phyloP scores from a whole-genome alignment of 2,113 vertebrate species.

The Entosphenus tridentatus region DNA sequence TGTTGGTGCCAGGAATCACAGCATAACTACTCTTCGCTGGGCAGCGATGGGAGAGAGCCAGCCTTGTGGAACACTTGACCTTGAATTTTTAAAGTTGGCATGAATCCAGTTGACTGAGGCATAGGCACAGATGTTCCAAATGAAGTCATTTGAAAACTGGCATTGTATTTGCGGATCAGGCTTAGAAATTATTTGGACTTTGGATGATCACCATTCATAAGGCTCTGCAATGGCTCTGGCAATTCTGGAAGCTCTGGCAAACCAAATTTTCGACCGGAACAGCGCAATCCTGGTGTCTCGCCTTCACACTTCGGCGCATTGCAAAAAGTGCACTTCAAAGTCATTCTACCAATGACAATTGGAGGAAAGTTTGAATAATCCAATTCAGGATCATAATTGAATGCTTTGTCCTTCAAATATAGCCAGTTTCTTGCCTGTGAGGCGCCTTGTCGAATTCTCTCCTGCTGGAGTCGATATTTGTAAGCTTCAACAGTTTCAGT shows the following conservation, averaged over 20 bases:
- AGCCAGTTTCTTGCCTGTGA: too few species aligned
- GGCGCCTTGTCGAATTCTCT: too few species aligned
- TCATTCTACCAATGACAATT: not conserved
- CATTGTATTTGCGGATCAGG: not conserved
- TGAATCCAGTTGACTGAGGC: not conserved
- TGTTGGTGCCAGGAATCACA: not conserved
- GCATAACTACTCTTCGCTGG: not conserved
- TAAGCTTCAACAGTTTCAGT: too few species aligned
- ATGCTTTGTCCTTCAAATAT: not conserved
- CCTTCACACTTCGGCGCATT: not conserved
- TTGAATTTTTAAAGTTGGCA: constrained; percentile 1
- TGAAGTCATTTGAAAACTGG: not conserved
- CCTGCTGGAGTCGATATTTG: too few species aligned
- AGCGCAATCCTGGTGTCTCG: not conserved
- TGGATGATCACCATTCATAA: not conserved
- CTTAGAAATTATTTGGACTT: not conserved
- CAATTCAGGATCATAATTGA: not conserved
- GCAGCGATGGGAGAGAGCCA: not conserved
- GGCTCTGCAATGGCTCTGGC: not conserved
- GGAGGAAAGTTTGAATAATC: not conserved
- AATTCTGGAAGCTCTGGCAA: not conserved
- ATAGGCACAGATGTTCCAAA: not conserved
- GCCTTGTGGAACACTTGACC: not conserved
- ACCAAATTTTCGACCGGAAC: not conserved
- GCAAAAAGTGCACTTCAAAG: not conserved